Conservation (phyloP, 2,797 vertebrate species). For the Loriculus beryllinus region DNA sequence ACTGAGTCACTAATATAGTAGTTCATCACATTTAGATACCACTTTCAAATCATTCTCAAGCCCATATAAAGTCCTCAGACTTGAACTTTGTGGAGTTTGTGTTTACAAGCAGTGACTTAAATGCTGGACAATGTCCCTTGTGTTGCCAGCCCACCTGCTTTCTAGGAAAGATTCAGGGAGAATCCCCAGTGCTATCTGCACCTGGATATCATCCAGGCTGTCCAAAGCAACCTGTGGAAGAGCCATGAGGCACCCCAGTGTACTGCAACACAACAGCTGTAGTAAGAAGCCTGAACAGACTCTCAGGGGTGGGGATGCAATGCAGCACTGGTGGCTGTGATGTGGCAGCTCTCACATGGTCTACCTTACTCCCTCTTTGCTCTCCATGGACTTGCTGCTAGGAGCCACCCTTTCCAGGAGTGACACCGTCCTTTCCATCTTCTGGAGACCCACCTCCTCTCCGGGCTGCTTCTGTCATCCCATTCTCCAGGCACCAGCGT, state of each 20-base stretch:
- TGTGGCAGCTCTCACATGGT: background rate
- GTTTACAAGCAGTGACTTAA: background rate
- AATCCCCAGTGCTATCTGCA: background rate
- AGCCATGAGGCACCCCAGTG: background rate
- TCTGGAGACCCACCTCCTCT: background rate
- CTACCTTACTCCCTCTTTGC: background rate
- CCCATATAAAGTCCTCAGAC: background rate
- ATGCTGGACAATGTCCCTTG: background rate
- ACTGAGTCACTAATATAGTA: background rate
- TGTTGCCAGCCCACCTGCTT: background rate
- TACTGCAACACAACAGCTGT: background rate
- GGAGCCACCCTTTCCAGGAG: background rate
- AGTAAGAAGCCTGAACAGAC: background rate
- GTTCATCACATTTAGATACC: background rate
- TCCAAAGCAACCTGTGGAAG: background rate
- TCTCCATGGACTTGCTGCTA: accelerated
- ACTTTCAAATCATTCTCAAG: background rate
- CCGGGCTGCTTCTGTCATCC: background rate
- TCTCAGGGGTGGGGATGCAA: background rate
- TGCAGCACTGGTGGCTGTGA: background rate
- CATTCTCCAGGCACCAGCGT: background rate
- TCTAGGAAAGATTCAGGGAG: background rate
- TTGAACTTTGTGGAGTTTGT: background rate
- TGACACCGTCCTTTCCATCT: background rate
- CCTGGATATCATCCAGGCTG: background rate